These are phyloP conservation scores for Thamnaconus septentrionalis DNA, from an alignment of 2,113 vertebrate species.

Conservation along the genomic window DNA sequence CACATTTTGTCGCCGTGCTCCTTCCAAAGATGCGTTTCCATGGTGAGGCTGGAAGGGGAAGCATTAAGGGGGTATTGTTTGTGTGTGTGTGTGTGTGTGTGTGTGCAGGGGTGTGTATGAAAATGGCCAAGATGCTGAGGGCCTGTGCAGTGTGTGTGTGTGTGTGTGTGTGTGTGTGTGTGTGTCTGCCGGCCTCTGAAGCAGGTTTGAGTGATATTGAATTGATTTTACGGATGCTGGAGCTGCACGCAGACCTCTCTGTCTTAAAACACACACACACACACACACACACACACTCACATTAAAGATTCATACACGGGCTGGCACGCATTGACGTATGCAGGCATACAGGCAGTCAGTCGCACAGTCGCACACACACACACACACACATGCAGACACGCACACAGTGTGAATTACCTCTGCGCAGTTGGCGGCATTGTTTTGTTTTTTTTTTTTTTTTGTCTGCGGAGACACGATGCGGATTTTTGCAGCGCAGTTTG, in stretches of 20 bases:
- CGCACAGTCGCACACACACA: no score
- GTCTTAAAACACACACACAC: constrained; percentile 43
- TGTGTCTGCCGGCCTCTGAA: neutral
- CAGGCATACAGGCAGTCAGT: constrained; percentile 11
- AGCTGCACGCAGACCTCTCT: constrained; percentile 14
- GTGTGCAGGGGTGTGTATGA: neutral
- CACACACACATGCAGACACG: neutral
- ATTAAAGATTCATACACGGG: constrained; percentile 51
- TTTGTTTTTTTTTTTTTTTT: constrained; percentile 40
- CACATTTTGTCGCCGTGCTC: constrained; percentile 16
- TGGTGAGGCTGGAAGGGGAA: constrained; percentile 52
- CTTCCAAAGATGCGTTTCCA: constrained; percentile 62
- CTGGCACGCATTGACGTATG: constrained; percentile 1
- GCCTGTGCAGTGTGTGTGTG: neutral
- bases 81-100: neutral
- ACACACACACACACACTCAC: constrained; percentile 4
- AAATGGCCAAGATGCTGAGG: neutral
- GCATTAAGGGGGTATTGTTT: constrained; percentile 30
- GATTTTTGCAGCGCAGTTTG: constrained; percentile 57
- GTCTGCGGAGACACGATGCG: constrained; percentile 46
- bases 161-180: no score
- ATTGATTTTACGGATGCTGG: constrained; percentile 45
- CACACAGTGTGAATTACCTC: constrained; percentile 1
- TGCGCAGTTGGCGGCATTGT: constrained; percentile 19
- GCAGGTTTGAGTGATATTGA: constrained; percentile 39